Percentiles rank a stretch among this genome's conserved stretches.
phyloP scores from a whole-genome alignment of 2,113 vertebrate species.

The Syngnathus scovelli region DNA sequence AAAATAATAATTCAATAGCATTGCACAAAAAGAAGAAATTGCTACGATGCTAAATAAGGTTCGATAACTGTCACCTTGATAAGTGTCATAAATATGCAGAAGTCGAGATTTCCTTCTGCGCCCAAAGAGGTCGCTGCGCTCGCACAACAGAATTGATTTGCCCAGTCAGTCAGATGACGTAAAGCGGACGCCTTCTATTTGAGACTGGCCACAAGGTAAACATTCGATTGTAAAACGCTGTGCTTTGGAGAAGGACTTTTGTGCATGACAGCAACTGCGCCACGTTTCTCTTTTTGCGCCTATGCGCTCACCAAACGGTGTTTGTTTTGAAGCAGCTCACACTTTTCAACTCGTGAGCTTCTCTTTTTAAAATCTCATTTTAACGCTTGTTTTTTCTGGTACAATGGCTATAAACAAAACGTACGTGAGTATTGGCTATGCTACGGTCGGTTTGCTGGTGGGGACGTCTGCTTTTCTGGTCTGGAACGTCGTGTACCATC shows the following conservation, averaged over 20 bases:
- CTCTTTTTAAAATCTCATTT: not conserved
- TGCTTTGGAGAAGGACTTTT: conserved; percentile 20
- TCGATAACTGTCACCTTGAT: no score
- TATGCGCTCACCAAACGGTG: conserved; percentile 9
- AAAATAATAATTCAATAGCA: no score
- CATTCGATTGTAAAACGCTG: conserved; percentile 9
- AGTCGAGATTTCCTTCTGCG: not conserved
- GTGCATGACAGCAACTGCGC: not conserved
- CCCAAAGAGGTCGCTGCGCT: conserved; percentile 31
- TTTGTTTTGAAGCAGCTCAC: conserved; percentile 29
- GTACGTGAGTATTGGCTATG: conserved; percentile 73
- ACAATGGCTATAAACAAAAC: conserved; percentile 66
- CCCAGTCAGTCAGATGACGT: conserved; percentile 9
- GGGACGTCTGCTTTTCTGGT: conserved; percentile 81
- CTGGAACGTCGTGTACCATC: conserved; percentile 79
- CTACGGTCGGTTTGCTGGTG: conserved; percentile 68
- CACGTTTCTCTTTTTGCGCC: no score
- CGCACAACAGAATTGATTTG: not conserved
- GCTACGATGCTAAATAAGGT: no score
- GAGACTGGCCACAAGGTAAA: not conserved
- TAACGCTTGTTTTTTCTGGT: not conserved
- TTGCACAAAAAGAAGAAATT: no score
- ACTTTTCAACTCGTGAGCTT: not conserved
- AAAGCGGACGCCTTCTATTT: not conserved
- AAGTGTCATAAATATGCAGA: conserved; percentile 25